Percentiles rank a stretch among this genome's conserved stretches.
Evolutionary conservation across 2,113 vertebrate species (phyloP).

Genomic region (Neolamprologus modestus): DNA sequence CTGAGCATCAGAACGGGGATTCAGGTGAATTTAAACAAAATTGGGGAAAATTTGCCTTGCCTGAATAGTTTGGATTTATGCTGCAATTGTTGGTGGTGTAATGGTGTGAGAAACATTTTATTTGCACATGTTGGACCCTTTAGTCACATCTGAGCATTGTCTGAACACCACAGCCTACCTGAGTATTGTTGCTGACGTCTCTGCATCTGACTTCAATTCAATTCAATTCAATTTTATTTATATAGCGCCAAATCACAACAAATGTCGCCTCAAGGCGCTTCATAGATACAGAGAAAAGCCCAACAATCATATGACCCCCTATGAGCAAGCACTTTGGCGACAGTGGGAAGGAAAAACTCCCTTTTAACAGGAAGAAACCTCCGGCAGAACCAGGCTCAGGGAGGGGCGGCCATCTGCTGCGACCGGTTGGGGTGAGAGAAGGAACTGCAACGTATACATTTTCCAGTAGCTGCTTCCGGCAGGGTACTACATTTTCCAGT

Average conservation of each 20-base stretch:
- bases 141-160: not conserved
- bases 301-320: no score
- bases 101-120: not conserved
- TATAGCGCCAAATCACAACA: no score
- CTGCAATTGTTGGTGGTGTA: not conserved
- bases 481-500: not conserved
- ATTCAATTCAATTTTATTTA: no score
- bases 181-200: not conserved
- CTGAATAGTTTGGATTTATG: not conserved
- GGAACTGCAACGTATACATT: no score
- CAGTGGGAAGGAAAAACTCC: no score
- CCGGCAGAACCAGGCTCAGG: no score
- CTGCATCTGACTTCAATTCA: not conserved
- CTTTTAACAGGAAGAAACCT: no score
- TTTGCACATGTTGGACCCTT: not conserved
- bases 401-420: no score
- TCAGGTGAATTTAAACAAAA: not conserved
- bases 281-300: no score
- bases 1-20: not conserved
- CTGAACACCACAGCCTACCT: not conserved
- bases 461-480: not conserved
- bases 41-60: not conserved
- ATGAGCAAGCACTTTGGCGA: no score
- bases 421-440: no score
- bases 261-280: no score